A percentile compares a stretch with the other conserved stretches of the same genome.
Evolutionary conservation across 2,888 invertebrate species (phyloP).

Genomic region (Leptinotarsa peninsularis): DNA sequence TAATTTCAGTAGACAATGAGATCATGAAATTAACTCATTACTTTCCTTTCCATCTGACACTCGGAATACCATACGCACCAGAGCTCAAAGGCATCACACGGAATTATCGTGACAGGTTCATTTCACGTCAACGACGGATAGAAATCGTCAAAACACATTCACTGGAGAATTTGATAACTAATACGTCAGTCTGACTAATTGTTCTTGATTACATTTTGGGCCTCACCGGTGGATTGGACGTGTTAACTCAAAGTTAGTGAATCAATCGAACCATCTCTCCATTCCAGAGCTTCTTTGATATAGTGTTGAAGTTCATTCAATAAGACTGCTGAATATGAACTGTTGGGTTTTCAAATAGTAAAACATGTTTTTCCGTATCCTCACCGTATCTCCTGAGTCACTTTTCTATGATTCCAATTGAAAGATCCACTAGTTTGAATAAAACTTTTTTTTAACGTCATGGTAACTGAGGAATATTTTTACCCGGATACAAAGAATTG

Average conservation of each 20-base stretch:
- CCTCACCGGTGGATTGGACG: neutral
- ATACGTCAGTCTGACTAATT: neutral
- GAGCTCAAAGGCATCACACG: neutral
- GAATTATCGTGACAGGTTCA: neutral
- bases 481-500: no score
- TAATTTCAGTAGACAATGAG: neutral
- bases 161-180: neutral
- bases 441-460: no score
- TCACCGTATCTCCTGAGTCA: no score
- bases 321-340: neutral
- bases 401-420: no score
- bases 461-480: no score
- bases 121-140: conserved; percentile 3
- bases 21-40: neutral
- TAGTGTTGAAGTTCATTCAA: neutral
- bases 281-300: neutral
- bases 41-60: neutral
- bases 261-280: neutral
- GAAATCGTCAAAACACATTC: neutral
- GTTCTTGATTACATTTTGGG: neutral
- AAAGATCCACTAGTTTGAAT: no score
- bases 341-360: no score
- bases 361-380: no score
- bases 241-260: neutral
- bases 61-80: neutral